Evolutionary conservation across 2,888 invertebrate species (phyloP), one percentile per base, ranked within the genome.

Genomic region (Ecdyonurus torrentis): DNA sequence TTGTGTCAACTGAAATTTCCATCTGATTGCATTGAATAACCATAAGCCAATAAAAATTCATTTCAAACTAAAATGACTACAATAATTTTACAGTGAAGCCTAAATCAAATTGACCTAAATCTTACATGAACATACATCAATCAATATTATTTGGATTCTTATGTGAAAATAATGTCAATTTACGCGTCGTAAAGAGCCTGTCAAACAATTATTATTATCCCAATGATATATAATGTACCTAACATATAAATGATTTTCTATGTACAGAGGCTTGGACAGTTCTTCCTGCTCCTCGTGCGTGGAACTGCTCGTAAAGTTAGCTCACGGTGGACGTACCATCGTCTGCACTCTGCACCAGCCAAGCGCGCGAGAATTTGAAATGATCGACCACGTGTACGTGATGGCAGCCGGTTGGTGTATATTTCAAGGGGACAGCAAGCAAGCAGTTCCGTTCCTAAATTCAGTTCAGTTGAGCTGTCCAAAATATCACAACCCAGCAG

Each of bases 271-370:
- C 24, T 70, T 82, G 66, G 81, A 82, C 72, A 80, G 79, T 67
- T 75, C 77, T 2, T 77, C 79, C 0, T 78, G 79, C 63, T 75
- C 74, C 68, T 79, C 80, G 71, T 78, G 80, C 68, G 73, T 81
- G 5, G 71, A 74, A 1, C 69, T 81, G 61, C 71, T 81, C 59
- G 79, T 78, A 70, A 72, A 75, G 18, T 70, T 81, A 64, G 79
- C 81, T 2, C 72, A 74, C 59, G 73, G 73, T 18, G 81, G 81
- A 1, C 70, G 81, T 23, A 81, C 80, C 15, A 78, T 82, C 60
- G 77, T 82, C 65, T 81, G 81, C 69, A 81, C 81, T 3, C 81
- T 82, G 63, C 82, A 82, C 71, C 82, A 82, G 69, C 82, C 82
- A 1, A 79, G 79, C 65, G 81, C 81, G 55, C 76, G 79, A 66